Evolutionary conservation across 2,113 vertebrate species (phyloP).

Genomic region (Apteryx mantelli): DNA sequence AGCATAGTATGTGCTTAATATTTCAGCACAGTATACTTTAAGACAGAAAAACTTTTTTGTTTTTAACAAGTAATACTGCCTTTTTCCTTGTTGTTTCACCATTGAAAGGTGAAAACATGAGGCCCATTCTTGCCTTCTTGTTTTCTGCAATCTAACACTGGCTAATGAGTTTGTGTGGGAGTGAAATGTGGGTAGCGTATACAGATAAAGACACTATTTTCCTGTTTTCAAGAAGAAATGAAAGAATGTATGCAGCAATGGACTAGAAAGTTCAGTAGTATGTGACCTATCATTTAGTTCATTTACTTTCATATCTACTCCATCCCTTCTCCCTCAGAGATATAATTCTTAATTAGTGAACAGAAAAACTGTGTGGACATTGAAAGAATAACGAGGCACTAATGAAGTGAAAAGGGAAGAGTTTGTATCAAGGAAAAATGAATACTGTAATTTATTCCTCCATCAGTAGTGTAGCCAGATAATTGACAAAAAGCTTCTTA

Average conservation of each 20-base stretch:
- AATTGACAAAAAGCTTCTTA: slow-evolving; percentile 23
- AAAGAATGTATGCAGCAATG: background rate
- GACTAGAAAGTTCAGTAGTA: background rate
- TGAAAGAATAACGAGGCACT: background rate
- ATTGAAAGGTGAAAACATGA: background rate
- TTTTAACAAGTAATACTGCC: background rate
- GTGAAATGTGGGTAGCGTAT: background rate
- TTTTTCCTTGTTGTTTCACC: background rate
- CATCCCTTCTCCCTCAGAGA: background rate
- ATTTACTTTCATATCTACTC: background rate
- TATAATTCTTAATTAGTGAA: background rate
- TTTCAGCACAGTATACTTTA: background rate
- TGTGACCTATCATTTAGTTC: background rate
- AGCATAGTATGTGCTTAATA: fast-evolving
- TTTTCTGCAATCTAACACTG: background rate
- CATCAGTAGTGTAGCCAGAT: background rate
- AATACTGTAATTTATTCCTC: background rate
- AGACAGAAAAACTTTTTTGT: background rate
- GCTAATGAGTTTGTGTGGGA: background rate
- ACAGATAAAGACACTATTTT: background rate
- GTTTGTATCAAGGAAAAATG: background rate
- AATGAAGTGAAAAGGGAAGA: background rate
- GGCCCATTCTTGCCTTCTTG: background rate
- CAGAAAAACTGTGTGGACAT: background rate
- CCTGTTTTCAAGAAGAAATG: background rate